A percentile compares a stretch with the other conserved stretches of the same genome.
These are phyloP conservation scores for Drosophila mimica DNA, from an alignment of 2,888 invertebrate genomes.

Conservation along the genomic window DNA sequence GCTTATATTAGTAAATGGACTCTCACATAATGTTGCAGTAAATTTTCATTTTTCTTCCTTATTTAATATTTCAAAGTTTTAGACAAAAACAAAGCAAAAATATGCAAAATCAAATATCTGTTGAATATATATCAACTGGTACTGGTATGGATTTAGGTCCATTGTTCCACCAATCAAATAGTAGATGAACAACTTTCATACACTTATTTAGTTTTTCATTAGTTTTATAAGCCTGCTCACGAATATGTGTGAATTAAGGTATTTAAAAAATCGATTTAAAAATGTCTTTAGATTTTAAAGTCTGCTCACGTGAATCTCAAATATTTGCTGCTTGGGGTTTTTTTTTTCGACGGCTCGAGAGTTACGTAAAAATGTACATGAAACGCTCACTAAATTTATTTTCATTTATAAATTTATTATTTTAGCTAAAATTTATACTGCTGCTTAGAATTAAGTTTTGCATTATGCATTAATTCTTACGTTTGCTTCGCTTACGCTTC, in stretches of 20 bases:
- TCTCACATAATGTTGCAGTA: constrained; percentile 34
- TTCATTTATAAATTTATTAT: constrained; percentile 80
- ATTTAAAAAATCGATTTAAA: constrained; percentile 51
- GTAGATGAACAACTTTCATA: constrained; percentile 60
- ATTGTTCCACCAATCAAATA: constrained; percentile 30
- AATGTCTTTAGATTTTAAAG: constrained; percentile 43
- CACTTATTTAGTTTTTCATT: constrained; percentile 42
- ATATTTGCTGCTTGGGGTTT: constrained; percentile 10
- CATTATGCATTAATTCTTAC: constrained; percentile 62
- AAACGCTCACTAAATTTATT: constrained; percentile 73
- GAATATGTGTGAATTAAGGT: constrained; percentile 23
- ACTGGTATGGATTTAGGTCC: constrained; percentile 22
- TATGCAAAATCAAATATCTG: constrained; percentile 29
- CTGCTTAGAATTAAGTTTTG: constrained; percentile 73
- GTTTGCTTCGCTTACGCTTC: constrained; percentile 60
- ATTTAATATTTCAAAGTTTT: constrained; percentile 52
- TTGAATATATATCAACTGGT: constrained; percentile 21
- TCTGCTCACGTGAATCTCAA: constrained; percentile 51
- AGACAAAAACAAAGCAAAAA: constrained; percentile 7
- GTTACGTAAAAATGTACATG: constrained; percentile 72
- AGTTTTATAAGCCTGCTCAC: constrained; percentile 38
- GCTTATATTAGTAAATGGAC: constrained; percentile 53
- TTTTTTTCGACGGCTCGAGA: constrained; percentile 13
- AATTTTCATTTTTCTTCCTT: constrained; percentile 26
- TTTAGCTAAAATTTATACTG: constrained; percentile 75